These are phyloP conservation scores for Pipra filicauda DNA, from an alignment of 2,113 vertebrate species.

Conservation along the genomic window DNA sequence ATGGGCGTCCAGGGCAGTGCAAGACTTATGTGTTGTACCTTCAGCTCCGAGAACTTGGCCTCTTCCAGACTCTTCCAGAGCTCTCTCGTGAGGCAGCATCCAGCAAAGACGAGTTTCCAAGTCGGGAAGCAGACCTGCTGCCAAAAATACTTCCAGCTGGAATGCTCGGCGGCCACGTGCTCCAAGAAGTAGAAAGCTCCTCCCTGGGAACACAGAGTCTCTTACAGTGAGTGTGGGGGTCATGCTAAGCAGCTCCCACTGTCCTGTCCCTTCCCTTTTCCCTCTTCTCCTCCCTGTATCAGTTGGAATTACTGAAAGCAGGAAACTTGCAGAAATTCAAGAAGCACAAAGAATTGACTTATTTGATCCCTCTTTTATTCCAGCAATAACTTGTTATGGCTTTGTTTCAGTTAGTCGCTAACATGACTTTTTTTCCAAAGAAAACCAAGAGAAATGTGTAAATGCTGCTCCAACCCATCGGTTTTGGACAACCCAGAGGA, in stretches of 20 bases:
- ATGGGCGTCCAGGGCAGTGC: conserved; percentile 55
- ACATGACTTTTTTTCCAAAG: not conserved
- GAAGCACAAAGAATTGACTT: not conserved
- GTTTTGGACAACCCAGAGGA: not conserved
- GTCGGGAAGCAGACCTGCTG: conserved; percentile 79
- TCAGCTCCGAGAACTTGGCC: conserved; percentile 79
- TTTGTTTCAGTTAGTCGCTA: not conserved
- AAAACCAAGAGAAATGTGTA: not conserved
- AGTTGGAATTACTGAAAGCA: not conserved
- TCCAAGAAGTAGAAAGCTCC: conserved; percentile 86
- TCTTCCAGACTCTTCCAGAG: conserved; percentile 81
- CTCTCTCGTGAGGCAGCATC: conserved; percentile 76
- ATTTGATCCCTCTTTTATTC: not conserved
- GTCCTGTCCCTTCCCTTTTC: not conserved
- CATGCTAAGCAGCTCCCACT: not conserved
- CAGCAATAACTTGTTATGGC: not conserved
- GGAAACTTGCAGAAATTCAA: not conserved
- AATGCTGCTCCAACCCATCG: not conserved
- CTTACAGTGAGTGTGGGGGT: not conserved
- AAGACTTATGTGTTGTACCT: conserved; percentile 68
- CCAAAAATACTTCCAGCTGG: conserved; percentile 79
- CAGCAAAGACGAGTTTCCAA: conserved; percentile 80
- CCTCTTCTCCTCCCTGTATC: not conserved
- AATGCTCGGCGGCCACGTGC: conserved; percentile 78
- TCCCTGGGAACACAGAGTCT: conserved; percentile 71